phyloP scores from a whole-genome alignment of 2,113 vertebrate species.

The Thomomys bottae region DNA sequence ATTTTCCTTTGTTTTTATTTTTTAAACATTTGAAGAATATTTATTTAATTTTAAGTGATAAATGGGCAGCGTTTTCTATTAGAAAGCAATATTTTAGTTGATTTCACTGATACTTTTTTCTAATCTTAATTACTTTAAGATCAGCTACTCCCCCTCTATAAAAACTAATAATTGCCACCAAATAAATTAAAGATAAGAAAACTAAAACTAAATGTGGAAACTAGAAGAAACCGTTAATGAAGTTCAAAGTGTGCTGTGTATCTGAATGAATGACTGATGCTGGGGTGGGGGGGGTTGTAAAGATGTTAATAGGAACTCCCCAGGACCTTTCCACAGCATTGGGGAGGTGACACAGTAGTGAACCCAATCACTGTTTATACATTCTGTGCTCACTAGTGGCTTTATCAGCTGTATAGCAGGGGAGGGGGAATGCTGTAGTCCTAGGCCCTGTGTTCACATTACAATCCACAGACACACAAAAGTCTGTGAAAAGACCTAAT shows the following conservation, averaged over 20 bases:
- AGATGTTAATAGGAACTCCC: slow-evolving; percentile 76
- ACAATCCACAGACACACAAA: slow-evolving; percentile 26
- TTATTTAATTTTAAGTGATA: not conserved
- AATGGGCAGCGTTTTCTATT: not conserved
- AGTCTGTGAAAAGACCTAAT: slow-evolving; percentile 22
- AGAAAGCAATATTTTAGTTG: slow-evolving; percentile 41
- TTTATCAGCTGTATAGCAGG: slow-evolving; percentile 48
- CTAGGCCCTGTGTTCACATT: not conserved
- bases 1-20: slow-evolving; percentile 16
- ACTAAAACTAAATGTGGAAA: slow-evolving; percentile 77
- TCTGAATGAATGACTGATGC: slow-evolving; percentile 71
- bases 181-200: slow-evolving; percentile 80
- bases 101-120: slow-evolving; percentile 61
- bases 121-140: slow-evolving; percentile 62
- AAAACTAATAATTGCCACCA: slow-evolving; percentile 73
- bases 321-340: slow-evolving; percentile 49
- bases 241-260: slow-evolving; percentile 76
- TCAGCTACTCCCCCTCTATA: slow-evolving; percentile 52
- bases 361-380: slow-evolving; percentile 1
- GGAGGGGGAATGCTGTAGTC: slow-evolving; percentile 20
- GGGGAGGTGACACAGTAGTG: slow-evolving; percentile 35
- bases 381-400: not conserved
- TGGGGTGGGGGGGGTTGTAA: slow-evolving; percentile 68
- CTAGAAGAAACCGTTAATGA: slow-evolving; percentile 76
- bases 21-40: not conserved